These are phyloP conservation scores for Prunella fulvescens DNA, from an alignment of 2,113 vertebrate genomes.

Conservation along the genomic window DNA sequence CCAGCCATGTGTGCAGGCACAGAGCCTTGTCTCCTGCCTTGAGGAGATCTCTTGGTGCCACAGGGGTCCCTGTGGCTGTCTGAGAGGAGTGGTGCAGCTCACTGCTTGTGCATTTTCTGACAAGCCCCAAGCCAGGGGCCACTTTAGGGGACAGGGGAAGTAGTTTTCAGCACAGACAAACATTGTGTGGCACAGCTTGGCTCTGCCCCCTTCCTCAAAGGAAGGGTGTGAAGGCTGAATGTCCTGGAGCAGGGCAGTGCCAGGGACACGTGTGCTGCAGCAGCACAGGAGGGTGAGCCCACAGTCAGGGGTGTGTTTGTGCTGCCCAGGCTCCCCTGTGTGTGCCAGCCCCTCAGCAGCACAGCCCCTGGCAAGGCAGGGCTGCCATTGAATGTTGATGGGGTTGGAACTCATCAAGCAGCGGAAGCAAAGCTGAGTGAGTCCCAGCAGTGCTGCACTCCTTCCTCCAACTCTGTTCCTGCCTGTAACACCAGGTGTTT, in stretches of 20 bases:
- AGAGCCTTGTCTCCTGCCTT: neutral
- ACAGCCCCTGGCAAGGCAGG: neutral
- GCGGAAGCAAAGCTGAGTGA: conserved; percentile 28
- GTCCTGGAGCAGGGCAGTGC: neutral
- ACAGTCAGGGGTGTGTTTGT: accelerated
- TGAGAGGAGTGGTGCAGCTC: neutral
- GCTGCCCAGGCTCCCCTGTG: no score
- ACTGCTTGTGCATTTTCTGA: neutral
- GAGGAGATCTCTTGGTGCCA: neutral
- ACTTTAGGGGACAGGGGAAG: neutral
- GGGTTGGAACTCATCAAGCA: conserved; percentile 17
- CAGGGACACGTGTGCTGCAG: neutral
- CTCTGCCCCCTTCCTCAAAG: neutral
- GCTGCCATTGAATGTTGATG: conserved; percentile 10
- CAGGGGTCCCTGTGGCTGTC: neutral
- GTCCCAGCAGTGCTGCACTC: neutral
- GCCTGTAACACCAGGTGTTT: conserved; percentile 20
- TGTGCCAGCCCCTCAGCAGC: neutral
- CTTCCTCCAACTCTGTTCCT: neutral
- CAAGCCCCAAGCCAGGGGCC: neutral
- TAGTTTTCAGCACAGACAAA: neutral
- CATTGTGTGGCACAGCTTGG: neutral
- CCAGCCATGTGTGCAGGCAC: neutral
- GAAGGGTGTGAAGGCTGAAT: neutral
- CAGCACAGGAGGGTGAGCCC: neutral